phyloP scores from a whole-genome alignment of 1,140 invertebrate species.

The Lasioglossum baleicum region DNA sequence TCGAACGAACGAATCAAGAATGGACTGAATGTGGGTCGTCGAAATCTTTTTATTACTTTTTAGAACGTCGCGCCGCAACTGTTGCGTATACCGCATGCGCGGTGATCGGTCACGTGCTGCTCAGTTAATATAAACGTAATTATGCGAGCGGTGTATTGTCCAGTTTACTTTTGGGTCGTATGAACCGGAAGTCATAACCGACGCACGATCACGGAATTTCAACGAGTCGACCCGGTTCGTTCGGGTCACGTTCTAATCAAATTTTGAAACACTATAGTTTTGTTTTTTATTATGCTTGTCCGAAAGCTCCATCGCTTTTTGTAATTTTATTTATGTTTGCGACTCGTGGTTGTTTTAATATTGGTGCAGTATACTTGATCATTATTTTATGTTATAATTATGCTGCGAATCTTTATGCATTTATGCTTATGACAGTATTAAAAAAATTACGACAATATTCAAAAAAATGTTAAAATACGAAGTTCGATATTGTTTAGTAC shows the following conservation, averaged over 20 bases:
- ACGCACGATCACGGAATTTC: slow-evolving; percentile 6
- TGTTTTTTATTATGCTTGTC: no score
- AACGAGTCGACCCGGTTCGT: slow-evolving; percentile 7
- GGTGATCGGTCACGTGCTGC: neutral
- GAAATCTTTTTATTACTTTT: neutral
- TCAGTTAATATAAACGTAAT: slow-evolving; percentile 22
- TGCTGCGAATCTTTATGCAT: no score
- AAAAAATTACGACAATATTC: no score
- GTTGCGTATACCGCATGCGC: neutral
- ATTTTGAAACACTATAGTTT: neutral
- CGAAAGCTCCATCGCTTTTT: no score
- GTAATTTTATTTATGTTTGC: no score
- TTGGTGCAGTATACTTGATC: no score
- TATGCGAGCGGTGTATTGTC: slow-evolving; percentile 13
- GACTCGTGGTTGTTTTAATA: no score
- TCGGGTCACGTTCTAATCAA: neutral
- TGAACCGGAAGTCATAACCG: slow-evolving; percentile 27
- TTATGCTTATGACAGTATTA: no score
- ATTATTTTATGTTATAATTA: no score
- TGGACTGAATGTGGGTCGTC: slow-evolving; percentile 12
- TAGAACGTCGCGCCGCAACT: neutral
- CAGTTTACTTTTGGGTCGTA: slow-evolving; percentile 20
- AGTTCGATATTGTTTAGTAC: no score
- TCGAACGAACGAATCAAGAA: neutral
- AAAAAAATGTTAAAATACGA: no score